phyloP scores from a whole-genome alignment of 2,113 vertebrate genomes.

The Hippopotamus amphibius region DNA sequence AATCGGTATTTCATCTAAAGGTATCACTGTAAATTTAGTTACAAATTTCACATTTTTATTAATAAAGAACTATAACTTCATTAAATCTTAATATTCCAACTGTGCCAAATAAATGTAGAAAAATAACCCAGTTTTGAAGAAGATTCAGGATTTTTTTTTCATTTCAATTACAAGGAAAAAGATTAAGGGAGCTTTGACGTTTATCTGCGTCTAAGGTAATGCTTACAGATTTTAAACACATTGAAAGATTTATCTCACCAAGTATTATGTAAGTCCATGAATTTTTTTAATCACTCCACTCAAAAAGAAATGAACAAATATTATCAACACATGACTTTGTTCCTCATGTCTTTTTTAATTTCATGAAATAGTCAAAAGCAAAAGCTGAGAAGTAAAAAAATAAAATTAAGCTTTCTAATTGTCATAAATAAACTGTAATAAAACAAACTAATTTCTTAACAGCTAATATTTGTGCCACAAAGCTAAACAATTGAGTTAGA shows the following conservation, averaged over 20 bases:
- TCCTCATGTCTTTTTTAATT: background rate
- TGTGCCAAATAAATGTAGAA: conserved; percentile 47
- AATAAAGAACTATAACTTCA: background rate
- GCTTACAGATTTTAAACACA: background rate
- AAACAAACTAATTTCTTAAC: background rate
- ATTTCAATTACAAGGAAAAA: conserved; percentile 41
- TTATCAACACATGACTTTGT: background rate
- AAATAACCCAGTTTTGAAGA: background rate
- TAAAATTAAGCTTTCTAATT: background rate
- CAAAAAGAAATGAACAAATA: background rate
- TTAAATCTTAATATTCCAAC: conserved; percentile 19
- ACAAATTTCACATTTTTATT: conserved; percentile 18
- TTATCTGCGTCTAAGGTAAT: conserved; percentile 5
- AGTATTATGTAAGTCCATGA: background rate
- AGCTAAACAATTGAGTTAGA: background rate
- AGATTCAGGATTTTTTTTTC: background rate
- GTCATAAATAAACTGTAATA: background rate
- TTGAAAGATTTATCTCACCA: background rate
- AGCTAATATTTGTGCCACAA: background rate
- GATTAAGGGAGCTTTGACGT: conserved; percentile 15
- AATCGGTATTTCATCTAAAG: background rate
- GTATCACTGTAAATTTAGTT: background rate
- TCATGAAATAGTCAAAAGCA: background rate
- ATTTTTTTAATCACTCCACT: background rate
- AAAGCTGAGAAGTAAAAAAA: background rate